phyloP scores from a whole-genome alignment of 1,140 invertebrate species.

The Nilaparvata lugens region DNA sequence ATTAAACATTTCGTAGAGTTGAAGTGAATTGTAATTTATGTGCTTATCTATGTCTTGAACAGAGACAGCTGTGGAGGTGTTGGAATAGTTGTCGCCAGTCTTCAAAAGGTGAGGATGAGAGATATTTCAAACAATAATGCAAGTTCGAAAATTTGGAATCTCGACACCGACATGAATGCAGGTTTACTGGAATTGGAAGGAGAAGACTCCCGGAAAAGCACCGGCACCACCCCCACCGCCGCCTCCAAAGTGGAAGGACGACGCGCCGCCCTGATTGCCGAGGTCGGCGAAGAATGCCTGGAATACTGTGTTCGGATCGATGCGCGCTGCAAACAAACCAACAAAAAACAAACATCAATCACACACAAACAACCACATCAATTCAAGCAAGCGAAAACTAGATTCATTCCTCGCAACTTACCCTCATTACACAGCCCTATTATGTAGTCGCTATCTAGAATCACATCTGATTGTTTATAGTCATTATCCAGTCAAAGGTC shows the following conservation, averaged over 20 bases:
- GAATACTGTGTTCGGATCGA: slow-evolving; percentile 69
- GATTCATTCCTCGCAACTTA: background rate
- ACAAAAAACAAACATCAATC: slow-evolving; percentile 3
- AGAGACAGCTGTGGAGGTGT: too few species aligned
- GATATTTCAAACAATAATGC: too few species aligned
- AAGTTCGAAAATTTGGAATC: too few species aligned
- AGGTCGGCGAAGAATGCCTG: slow-evolving; percentile 65
- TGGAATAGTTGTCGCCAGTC: too few species aligned
- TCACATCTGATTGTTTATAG: background rate
- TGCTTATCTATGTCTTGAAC: too few species aligned
- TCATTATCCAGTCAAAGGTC: background rate
- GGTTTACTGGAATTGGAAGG: slow-evolving; percentile 47
- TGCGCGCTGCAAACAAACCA: slow-evolving; percentile 43
- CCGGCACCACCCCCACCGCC: slow-evolving; percentile 21
- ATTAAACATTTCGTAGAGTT: too few species aligned
- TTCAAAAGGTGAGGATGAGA: too few species aligned
- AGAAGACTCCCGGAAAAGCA: slow-evolving; percentile 47
- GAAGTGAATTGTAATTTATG: too few species aligned
- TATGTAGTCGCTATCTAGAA: background rate
- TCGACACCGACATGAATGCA: too few species aligned
- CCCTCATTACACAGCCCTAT: background rate
- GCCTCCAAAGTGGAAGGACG: slow-evolving; percentile 34
- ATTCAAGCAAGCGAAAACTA: background rate
- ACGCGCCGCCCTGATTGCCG: slow-evolving; percentile 38
- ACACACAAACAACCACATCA: background rate